phyloP scores from a whole-genome alignment of 2,888 invertebrate species.

The Parochlus steinenii region DNA sequence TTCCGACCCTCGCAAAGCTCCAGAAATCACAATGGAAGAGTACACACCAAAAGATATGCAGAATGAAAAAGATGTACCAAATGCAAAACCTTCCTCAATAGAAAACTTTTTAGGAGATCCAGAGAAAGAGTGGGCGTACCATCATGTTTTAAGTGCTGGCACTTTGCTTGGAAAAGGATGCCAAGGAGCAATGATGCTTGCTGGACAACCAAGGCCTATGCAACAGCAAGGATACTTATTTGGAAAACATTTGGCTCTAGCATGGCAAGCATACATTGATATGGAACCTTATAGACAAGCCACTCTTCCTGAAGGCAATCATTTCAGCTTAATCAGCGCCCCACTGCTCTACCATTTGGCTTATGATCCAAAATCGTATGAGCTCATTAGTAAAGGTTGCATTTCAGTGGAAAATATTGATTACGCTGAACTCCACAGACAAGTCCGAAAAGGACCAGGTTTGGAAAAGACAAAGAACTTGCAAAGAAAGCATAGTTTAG shows the following conservation, averaged over 20 bases:
- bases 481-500: slow-evolving; percentile 56
- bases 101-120: slow-evolving; percentile 42
- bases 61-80: slow-evolving; percentile 20
- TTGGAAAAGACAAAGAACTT: slow-evolving; percentile 55
- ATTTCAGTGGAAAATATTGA: slow-evolving; percentile 28
- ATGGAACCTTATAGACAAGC: too few relatives aligned
- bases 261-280: slow-evolving; percentile 75
- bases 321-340: slow-evolving; percentile 49
- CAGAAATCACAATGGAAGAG: not conserved
- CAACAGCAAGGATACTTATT: slow-evolving; percentile 74
- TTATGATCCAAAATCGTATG: slow-evolving; percentile 49
- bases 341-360: slow-evolving; percentile 71
- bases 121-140: slow-evolving; percentile 59
- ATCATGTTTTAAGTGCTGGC: slow-evolving; percentile 66
- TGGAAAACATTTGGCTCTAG: slow-evolving; percentile 77
- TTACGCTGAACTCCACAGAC: slow-evolving; percentile 35
- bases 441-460: slow-evolving; percentile 50
- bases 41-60: not conserved
- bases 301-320: slow-evolving; percentile 17
- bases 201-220: slow-evolving; percentile 55
- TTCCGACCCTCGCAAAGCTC: slow-evolving; percentile 35
- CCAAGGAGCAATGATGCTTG: slow-evolving; percentile 68
- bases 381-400: slow-evolving; percentile 28
- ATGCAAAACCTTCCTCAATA: slow-evolving; percentile 37
- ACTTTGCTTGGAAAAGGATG: slow-evolving; percentile 68